A percentile compares a stretch with the other conserved stretches of the same genome.
These are phyloP conservation scores for Agrotis ipsilon DNA, from an alignment of 2,888 invertebrate species.

Conservation along the genomic window DNA sequence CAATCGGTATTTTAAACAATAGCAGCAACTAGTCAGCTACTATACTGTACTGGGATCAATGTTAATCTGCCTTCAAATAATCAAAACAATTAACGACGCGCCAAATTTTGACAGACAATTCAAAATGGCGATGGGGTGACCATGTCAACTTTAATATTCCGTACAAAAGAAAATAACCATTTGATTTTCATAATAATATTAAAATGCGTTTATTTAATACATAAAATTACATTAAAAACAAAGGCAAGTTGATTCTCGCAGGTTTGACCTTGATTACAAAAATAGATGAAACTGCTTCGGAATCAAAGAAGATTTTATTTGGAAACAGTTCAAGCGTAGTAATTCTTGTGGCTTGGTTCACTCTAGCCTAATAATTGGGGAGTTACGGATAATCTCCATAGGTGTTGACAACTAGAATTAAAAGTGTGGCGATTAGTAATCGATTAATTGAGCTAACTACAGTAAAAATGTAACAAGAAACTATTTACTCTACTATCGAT, in stretches of 20 bases:
- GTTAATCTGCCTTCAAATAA: too few species aligned
- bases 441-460: conserved; percentile 6
- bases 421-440: conserved; percentile 31
- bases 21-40: too few species aligned
- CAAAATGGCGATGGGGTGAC: neutral
- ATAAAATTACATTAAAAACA: conserved; percentile 12
- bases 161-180: neutral
- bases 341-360: conserved; percentile 12
- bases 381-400: conserved; percentile 8
- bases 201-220: conserved; percentile 3
- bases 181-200: neutral
- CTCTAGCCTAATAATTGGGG: conserved; percentile 15
- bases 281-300: conserved; percentile 43
- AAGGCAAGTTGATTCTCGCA: conserved; percentile 20
- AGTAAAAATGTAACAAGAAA: neutral
- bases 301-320: conserved; percentile 49
- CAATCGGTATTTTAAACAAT: too few species aligned
- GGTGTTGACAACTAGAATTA: conserved; percentile 48
- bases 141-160: neutral
- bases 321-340: neutral
- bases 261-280: conserved; percentile 46
- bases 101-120: neutral
- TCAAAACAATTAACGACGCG: too few species aligned
- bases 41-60: too few species aligned
- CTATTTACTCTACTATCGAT: too few species aligned